Conservation (phyloP, 2,888 invertebrate species). For the Parnassius orleans region DNA sequence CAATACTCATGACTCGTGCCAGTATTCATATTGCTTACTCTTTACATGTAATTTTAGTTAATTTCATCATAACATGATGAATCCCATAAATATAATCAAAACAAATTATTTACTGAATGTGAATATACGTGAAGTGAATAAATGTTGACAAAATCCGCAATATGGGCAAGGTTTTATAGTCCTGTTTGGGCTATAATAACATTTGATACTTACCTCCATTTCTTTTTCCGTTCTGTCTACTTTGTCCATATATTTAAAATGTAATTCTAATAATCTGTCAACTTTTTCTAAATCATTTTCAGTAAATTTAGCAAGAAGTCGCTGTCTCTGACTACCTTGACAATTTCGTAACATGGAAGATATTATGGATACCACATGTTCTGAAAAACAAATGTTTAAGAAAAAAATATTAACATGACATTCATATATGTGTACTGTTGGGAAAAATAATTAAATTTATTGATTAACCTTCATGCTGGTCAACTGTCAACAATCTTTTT, state of each 20-base stretch:
- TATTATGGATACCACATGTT: constrained; percentile 96
- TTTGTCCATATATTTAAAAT: constrained; percentile 97
- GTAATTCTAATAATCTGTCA: constrained; percentile 96
- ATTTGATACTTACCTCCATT: constrained; percentile 82
- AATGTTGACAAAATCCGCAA: too few relatives aligned
- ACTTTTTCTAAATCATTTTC: constrained; percentile 99
- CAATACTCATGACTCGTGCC: too few relatives aligned
- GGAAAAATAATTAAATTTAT: background rate
- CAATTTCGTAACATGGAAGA: constrained; percentile 96
- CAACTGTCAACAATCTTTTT: constrained; percentile 88
- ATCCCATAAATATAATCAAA: too few relatives aligned
- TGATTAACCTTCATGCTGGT: constrained; percentile 91
- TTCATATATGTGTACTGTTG: background rate
- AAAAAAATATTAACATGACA: background rate
- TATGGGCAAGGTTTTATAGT: background rate
- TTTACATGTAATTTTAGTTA: too few relatives aligned
- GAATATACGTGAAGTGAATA: too few relatives aligned
- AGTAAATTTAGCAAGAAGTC: constrained; percentile 96
- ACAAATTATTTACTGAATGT: too few relatives aligned
- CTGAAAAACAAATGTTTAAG: constrained; percentile 66
- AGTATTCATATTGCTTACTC: too few relatives aligned
- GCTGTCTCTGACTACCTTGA: constrained; percentile 92
- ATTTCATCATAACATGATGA: too few relatives aligned
- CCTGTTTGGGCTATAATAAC: background rate
- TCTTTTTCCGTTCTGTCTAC: constrained; percentile 91